Evolutionary conservation across 2,888 invertebrate genomes (phyloP).

Genomic region (Lasioglossum vierecki): DNA sequence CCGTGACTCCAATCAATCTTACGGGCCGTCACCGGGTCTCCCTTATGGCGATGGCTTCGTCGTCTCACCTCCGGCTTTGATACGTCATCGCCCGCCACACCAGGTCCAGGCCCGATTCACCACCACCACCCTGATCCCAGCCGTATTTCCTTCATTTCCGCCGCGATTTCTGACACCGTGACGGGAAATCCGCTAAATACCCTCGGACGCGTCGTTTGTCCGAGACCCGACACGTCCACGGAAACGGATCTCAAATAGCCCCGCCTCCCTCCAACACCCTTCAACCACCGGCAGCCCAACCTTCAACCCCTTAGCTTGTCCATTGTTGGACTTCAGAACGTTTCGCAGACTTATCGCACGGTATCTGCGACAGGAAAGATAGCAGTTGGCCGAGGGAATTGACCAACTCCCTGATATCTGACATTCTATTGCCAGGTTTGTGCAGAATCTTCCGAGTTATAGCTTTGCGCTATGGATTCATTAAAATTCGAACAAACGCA

Average conservation of each 20-base stretch:
- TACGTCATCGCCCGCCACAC: slow-evolving; percentile 57
- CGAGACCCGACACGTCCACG: slow-evolving; percentile 38
- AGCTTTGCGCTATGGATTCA: background rate
- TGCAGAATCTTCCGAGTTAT: background rate
- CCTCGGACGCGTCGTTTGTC: slow-evolving; percentile 60
- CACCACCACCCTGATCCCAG: slow-evolving; percentile 31
- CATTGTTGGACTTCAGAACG: slow-evolving; percentile 23
- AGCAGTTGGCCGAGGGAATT: background rate
- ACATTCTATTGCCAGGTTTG: background rate
- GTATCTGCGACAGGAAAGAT: background rate
- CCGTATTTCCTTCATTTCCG: slow-evolving; percentile 56
- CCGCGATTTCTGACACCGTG: slow-evolving; percentile 49
- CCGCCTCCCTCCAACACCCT: background rate
- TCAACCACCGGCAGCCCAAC: background rate
- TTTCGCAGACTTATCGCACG: background rate
- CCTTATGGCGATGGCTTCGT: slow-evolving; percentile 66
- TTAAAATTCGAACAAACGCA: background rate
- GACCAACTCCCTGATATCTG: background rate
- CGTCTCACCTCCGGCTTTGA: slow-evolving; percentile 64
- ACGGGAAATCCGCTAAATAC: slow-evolving; percentile 60
- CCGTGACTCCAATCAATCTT: slow-evolving; percentile 84
- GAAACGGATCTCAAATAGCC: slow-evolving; percentile 45
- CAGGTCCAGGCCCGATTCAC: background rate
- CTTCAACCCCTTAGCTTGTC: background rate
- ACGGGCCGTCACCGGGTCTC: slow-evolving; percentile 79